Evolutionary conservation across 2,888 invertebrate species (phyloP), one percentile per base, ranked within the genome.

Genomic region (Mimas tiliae): DNA sequence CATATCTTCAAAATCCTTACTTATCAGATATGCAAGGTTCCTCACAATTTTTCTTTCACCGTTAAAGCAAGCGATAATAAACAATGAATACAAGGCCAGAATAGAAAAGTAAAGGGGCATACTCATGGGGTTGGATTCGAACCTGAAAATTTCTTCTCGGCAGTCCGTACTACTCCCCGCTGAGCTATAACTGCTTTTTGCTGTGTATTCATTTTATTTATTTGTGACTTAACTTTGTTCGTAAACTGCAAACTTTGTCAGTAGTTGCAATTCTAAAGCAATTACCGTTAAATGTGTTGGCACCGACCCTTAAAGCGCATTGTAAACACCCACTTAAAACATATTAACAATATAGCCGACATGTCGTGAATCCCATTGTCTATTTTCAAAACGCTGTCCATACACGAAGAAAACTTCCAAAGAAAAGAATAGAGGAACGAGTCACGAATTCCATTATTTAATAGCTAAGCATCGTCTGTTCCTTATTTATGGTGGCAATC

Each of bases 371-470:
- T 58, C 38, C 11, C 58, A 58, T 58, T 58, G 58, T 58, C 38
- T 58, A 58, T 58, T 58, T 58, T 58, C 42, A 42, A 58, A 58
- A 42, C 19, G 19, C 19, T 58, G 58, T 19, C 42, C 58, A 58
- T 58, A 58, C 12, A 66, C 65, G 53, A 63, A 70, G 63, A 66
- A 72, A 69, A 70, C 53, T 73, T 58, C 19, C 11, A 19, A 16
- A 34, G 38, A 19, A 53, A 58, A 58, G 58, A 58, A 58, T 58
- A 42, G 58, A 58, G 42, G 42, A 58, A 11, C 58, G 58, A 42
- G 84, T 86, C 86, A 86, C 84, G 86, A 86, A 82, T 79, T 78
- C 80, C 77, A 84, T 86, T 83, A 83, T 77, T 75, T 82, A 78
- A 83, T 84, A 81, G 79, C 78, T 79, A 80, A 75, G 78, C 78